phyloP scores from a whole-genome alignment of 2,113 vertebrate species.

The Halichoerus grypus region DNA sequence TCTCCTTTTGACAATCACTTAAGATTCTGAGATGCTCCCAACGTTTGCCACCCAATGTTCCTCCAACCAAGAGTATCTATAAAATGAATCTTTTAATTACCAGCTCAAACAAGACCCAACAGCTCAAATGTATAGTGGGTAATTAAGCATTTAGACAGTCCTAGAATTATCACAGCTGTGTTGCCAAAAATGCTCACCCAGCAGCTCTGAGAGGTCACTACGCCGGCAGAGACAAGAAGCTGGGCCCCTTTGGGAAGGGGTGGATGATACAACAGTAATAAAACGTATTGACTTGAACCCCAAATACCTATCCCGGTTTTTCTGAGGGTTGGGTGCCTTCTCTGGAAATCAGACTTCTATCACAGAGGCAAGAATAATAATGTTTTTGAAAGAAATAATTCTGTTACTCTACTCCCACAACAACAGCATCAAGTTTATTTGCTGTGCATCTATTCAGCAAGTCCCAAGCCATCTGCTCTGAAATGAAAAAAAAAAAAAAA shows the following conservation, averaged over 20 bases:
- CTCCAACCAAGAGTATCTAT: neutral
- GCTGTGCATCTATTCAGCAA: neutral
- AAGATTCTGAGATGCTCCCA: neutral
- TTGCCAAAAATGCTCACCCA: neutral
- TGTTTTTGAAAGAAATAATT: neutral
- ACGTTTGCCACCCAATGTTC: neutral
- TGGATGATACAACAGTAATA: too few species aligned
- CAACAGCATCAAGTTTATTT: conserved; percentile 17
- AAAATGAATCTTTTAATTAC: neutral
- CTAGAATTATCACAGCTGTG: neutral
- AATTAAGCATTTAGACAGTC: neutral
- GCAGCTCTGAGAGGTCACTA: neutral
- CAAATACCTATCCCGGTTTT: neutral
- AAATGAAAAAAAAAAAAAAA: neutral
- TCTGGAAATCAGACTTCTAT: neutral
- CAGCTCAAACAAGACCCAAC: neutral
- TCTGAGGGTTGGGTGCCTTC: neutral
- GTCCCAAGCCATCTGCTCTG: neutral
- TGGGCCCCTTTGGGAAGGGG: neutral
- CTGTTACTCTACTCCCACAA: conserved; percentile 53
- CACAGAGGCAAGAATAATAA: neutral
- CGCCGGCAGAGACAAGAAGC: neutral
- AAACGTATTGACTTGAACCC: neutral
- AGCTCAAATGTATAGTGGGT: neutral
- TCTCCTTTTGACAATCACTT: neutral